These are phyloP conservation scores for Halichoerus grypus DNA, from an alignment of 2,113 vertebrate species.

Conservation along the genomic window DNA sequence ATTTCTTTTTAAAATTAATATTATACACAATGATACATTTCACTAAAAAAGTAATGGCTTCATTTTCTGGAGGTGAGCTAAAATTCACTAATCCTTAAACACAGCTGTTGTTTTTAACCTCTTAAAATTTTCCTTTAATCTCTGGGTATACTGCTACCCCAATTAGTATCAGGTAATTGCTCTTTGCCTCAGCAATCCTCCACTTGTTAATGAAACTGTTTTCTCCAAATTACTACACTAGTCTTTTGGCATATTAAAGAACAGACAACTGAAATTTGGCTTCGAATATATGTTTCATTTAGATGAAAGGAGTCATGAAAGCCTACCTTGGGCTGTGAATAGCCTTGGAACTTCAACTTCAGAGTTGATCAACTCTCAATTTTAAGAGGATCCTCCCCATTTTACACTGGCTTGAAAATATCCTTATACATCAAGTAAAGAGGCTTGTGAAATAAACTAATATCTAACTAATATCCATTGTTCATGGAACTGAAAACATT, in stretches of 20 bases:
- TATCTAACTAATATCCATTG: not conserved
- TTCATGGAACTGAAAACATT: constrained; percentile 67
- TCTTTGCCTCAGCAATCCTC: not conserved
- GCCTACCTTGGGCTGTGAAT: not conserved
- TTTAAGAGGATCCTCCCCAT: not conserved
- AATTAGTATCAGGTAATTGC: constrained; percentile 12
- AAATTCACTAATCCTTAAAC: constrained; percentile 42
- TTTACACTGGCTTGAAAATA: not conserved
- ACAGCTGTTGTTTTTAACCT: constrained; percentile 43
- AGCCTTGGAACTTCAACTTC: not conserved
- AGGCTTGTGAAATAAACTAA: constrained; percentile 44
- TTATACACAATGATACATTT: constrained; percentile 37
- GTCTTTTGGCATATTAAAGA: constrained; percentile 30
- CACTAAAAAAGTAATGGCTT: constrained; percentile 25
- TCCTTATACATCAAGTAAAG: not conserved
- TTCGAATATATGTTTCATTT: constrained; percentile 27
- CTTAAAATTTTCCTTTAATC: constrained; percentile 50
- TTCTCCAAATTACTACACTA: not conserved
- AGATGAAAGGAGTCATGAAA: constrained; percentile 34
- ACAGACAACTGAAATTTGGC: not conserved
- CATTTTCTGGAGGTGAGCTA: constrained; percentile 7
- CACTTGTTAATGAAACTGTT: not conserved
- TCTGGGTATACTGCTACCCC: not conserved
- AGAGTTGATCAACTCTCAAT: not conserved
- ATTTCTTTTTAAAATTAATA: constrained; percentile 42